Conservation (phyloP, 2,113 vertebrate species). For the Pollachius pollachius region DNA sequence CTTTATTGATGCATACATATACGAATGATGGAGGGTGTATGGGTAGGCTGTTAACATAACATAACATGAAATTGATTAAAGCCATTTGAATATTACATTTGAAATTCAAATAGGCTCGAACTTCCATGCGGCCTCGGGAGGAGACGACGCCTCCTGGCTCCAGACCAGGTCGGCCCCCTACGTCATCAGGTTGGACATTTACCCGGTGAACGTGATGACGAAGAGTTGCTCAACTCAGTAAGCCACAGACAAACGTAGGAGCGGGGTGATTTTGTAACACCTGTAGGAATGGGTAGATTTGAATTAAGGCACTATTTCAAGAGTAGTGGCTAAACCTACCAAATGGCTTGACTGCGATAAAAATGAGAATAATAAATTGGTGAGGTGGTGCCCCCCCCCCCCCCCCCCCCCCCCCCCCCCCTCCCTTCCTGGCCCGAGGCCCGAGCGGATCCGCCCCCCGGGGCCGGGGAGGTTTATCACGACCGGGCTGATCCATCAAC, state of each 20-base stretch:
- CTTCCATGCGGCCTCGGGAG: conserved; percentile 55
- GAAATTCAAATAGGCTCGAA: conserved; percentile 95
- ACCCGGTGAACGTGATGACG: too few relatives aligned
- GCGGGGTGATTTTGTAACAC: too few relatives aligned
- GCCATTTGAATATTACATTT: conserved; percentile 94
- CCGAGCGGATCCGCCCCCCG: conserved; percentile 89
- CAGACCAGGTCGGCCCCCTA: too few relatives aligned
- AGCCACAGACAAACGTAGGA: too few relatives aligned
- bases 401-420: conserved; percentile 69
- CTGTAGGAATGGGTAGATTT: too few relatives aligned
- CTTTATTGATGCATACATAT: too few relatives aligned
- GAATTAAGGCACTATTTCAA: too few relatives aligned
- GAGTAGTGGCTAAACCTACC: too few relatives aligned
- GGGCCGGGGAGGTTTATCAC: conserved; percentile 33
- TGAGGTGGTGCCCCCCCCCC: background rate
- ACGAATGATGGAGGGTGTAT: conserved; percentile 70
- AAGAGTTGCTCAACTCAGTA: too few relatives aligned
- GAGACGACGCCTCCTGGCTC: too few relatives aligned
- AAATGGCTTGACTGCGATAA: too few relatives aligned
- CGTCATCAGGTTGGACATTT: too few relatives aligned
- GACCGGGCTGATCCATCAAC: conserved; percentile 53
- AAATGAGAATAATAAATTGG: background rate
- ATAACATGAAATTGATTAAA: conserved; percentile 94
- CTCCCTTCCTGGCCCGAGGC: conserved; percentile 87
- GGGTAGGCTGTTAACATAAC: conserved; percentile 92